Evolutionary conservation across 2,888 invertebrate genomes (phyloP).

Genomic region (Fragum whitleyi): DNA sequence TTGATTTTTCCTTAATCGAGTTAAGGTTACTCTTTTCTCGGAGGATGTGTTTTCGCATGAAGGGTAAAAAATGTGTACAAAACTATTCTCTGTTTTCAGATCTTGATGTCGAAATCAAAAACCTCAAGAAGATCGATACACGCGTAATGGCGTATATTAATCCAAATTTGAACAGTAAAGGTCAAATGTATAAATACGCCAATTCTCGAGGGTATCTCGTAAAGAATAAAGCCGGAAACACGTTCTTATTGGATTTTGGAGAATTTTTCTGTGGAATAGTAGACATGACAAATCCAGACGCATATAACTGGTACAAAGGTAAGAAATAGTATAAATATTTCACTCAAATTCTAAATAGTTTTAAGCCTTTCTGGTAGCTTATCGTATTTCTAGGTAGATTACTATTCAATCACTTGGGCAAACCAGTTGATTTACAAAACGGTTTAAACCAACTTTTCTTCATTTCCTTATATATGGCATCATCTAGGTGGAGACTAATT

Average conservation of each 20-base stretch:
- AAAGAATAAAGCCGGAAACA: constrained; percentile 66
- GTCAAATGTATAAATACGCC: constrained; percentile 73
- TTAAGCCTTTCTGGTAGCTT: no score
- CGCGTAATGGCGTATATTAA: constrained; percentile 80
- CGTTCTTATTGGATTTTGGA: constrained; percentile 76
- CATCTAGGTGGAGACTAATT: no score
- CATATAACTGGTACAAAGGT: constrained; percentile 81
- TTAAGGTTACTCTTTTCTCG: no score
- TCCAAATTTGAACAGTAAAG: constrained; percentile 76
- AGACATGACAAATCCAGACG: constrained; percentile 79
- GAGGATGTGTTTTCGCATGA: no score
- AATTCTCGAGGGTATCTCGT: constrained; percentile 73
- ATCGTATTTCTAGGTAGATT: no score
- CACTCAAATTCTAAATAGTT: background rate
- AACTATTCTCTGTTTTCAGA: constrained; percentile 58
- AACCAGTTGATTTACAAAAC: no score
- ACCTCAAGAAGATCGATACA: constrained; percentile 66
- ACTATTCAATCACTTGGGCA: no score
- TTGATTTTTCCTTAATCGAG: no score
- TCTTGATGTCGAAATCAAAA: constrained; percentile 66
- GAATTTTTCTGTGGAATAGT: constrained; percentile 79
- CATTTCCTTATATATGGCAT: no score
- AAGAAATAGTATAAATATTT: background rate
- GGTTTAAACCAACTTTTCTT: no score
- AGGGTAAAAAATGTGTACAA: no score